Evolutionary conservation across 1,140 invertebrate genomes (phyloP), one percentile per base, ranked within the genome.

Genomic region (Drosophila santomea): DNA sequence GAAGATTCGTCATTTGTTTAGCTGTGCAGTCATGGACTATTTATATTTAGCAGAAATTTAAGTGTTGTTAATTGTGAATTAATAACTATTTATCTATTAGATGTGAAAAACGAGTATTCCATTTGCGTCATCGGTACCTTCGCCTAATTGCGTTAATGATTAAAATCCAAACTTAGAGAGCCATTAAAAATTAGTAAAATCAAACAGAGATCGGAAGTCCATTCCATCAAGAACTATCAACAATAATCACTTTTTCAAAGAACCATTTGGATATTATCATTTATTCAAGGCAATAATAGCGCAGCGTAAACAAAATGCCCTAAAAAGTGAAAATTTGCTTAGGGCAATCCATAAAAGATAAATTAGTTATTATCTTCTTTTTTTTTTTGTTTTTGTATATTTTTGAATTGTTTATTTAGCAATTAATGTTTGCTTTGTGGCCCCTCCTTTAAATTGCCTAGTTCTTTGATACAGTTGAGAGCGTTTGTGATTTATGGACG

Each of bases 401-500:
- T 50, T 75, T 54, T 23, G 52, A 75, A 75, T 75, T 75, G 72
- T 75, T 75, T 75, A 75, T 75, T 75, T 59, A 75, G 73, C 72
- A 75, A 75, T 75, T 75, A 75, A 75, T 75, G 69, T 64, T 47
- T 60, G 32, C 41, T 35, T 75, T 50, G 67, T 25, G 39, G 47
- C 59, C 52, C 43, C 60, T 44, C 61, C 66, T 55, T 44, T 45
- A 23, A 41, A 69, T 67, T 74, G 74, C 80, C 68, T 58, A 78
- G 72, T 76, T 77, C 78, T 86, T 74, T 66, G 82, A 78, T 85
- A 74, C 83, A 85, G 60, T 82, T 63, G 82, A 82, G 78, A 86
- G 82, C 74, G 41, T 55, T 71, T 74, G 63, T 85, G 82, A 85
- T 85, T 85, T 85, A 85, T 75, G 82, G 56, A 54, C 60, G 66